A percentile compares a stretch with the other conserved stretches of the same genome.
phyloP scores from a whole-genome alignment of 2,113 vertebrate genomes.

The Trochalopteron elliotii region DNA sequence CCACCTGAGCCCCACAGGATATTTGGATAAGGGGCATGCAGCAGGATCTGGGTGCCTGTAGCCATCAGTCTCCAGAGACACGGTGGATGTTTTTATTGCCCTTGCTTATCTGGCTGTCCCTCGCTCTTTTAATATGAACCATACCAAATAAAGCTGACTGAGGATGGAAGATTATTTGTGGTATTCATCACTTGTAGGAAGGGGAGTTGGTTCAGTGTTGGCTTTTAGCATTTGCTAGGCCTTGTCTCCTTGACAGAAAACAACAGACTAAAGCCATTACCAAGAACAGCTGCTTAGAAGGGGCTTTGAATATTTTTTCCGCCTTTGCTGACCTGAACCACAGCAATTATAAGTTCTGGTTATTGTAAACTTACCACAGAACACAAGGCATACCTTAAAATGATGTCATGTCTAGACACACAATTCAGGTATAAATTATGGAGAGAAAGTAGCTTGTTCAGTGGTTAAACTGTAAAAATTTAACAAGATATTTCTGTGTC shows the following conservation, averaged over 20 bases:
- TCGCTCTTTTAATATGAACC: slow-evolving; percentile 37
- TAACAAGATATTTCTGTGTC: slow-evolving; percentile 72
- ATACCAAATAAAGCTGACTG: slow-evolving; percentile 32
- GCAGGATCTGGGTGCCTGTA: background rate
- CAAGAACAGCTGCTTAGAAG: slow-evolving; percentile 57
- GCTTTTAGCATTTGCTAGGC: slow-evolving; percentile 47
- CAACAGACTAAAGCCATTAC: slow-evolving; percentile 49
- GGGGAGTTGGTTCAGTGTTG: slow-evolving; percentile 16
- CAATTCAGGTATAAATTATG: slow-evolving; percentile 79
- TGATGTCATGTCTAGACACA: slow-evolving; percentile 82
- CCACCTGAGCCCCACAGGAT: background rate
- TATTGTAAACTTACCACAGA: slow-evolving; percentile 74
- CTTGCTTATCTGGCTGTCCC: slow-evolving; percentile 24
- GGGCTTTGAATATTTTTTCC: slow-evolving; percentile 36
- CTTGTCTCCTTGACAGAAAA: slow-evolving; percentile 66
- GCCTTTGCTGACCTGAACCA: slow-evolving; percentile 50
- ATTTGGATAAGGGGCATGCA: background rate
- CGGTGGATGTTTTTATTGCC: slow-evolving; percentile 7
- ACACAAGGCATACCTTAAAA: slow-evolving; percentile 72
- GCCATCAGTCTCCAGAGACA: background rate
- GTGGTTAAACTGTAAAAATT: slow-evolving; percentile 76
- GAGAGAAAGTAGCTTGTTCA: slow-evolving; percentile 72
- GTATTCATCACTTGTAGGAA: slow-evolving; percentile 21
- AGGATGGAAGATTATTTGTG: slow-evolving; percentile 29
- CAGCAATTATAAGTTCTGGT: slow-evolving; percentile 69